phyloP scores from a whole-genome alignment of 2,797 vertebrate genomes.

The Danionella dracula region DNA sequence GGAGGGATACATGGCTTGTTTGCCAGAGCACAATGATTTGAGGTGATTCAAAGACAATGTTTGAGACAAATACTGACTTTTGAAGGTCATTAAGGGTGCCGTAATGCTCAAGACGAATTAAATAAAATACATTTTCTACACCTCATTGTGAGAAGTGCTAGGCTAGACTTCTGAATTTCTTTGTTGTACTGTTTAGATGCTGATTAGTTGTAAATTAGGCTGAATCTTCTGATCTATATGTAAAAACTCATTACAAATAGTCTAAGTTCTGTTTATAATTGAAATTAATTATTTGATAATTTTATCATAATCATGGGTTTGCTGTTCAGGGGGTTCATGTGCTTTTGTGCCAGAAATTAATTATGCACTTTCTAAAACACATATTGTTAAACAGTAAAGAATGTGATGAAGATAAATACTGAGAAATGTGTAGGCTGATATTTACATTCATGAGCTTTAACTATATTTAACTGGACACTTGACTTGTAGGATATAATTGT shows the following conservation, averaged over 20 bases:
- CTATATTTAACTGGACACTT: too few species aligned
- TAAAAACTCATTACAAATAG: slow-evolving; percentile 65
- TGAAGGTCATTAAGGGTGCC: too few species aligned
- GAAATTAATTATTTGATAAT: slow-evolving; percentile 78
- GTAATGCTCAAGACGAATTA: too few species aligned
- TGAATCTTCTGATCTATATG: slow-evolving; percentile 60
- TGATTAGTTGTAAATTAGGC: slow-evolving; percentile 44
- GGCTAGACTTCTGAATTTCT: slow-evolving; percentile 23
- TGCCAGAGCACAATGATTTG: too few species aligned
- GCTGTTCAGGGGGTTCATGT: slow-evolving; percentile 64
- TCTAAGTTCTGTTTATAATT: slow-evolving; percentile 66
- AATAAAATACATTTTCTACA: too few species aligned
- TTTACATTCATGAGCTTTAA: slow-evolving; percentile 26
- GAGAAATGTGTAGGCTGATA: slow-evolving; percentile 24
- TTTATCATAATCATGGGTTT: slow-evolving; percentile 68
- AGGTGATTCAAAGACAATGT: too few species aligned
- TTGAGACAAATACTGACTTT: too few species aligned
- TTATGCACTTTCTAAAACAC: slow-evolving; percentile 51
- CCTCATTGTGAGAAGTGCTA: slow-evolving; percentile 35
- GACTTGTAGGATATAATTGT: too few species aligned
- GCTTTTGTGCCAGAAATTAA: slow-evolving; percentile 56
- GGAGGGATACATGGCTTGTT: too few species aligned
- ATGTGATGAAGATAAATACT: slow-evolving; percentile 27
- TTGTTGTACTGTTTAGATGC: slow-evolving; percentile 36
- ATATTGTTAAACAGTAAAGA: slow-evolving; percentile 68